Base-by-base conservation (phyloP, 2,113 vertebrate species). In the Corythaixoides concolor region DNA sequence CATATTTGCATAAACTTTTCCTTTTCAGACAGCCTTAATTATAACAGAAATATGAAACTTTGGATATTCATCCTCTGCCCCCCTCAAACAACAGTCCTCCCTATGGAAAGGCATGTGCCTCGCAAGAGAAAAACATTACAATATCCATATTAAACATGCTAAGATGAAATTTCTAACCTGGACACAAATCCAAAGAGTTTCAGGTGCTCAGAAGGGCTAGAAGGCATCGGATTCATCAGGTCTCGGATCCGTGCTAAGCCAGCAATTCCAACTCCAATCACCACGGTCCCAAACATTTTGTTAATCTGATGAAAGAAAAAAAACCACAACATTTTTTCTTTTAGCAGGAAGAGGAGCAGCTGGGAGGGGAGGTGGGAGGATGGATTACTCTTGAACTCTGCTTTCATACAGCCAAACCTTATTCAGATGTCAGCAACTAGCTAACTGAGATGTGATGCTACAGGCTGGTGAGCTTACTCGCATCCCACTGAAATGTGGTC, bases 271-370 rank as follows among this genome's bases (percentile, higher is more conserved):
- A 99, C 86, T 26, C 99, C 99, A 30, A 99, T 97, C 63, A 99
- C 99, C 67, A 99, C 99, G 0, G 98, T 98, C 13, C 99, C 99
- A 73, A 99, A 98, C 98, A 99, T 99, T 49, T 81, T 98, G 92
- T 67, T 85, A 47, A 94, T 80, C 97, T 98, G 94, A 50, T 24
- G 47, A 58, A 94, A 73, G 52, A 21, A 35, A 53, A 28, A 41
- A 15, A 28, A 60, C 13, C 12, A 16, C 10, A 93, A 81, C 11
- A 8, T 11, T 52, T 72, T 80, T 60, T 10, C 10, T 80, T 60
- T 32, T 41, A 86, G 56, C 1, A 1, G 11, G 18, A n/a, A 81
- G 16, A 81, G 17, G 15, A 5, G 0, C 43, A 85, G 49, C n/a
- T 77, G 41, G 28, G 24, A 90, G 15, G 21, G 30, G 50, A 85